These are phyloP conservation scores for Lithophane semibrunnea DNA, from an alignment of 2,888 invertebrate genomes.

Conservation along the genomic window DNA sequence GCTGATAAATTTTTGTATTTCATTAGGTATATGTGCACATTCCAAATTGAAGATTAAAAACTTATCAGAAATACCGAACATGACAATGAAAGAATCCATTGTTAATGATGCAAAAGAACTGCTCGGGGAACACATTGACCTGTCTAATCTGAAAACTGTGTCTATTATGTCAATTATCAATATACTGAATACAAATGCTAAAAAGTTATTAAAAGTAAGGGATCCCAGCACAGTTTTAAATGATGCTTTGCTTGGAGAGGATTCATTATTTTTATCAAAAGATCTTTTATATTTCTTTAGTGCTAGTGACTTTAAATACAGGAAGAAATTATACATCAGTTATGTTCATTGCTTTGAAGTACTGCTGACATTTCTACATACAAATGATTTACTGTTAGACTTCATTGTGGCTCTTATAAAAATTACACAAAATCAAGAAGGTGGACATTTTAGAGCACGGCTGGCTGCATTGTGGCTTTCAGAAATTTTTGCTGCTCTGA, in stretches of 20 bases:
- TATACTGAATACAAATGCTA: conserved; percentile 74
- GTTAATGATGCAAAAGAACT: conserved; percentile 81
- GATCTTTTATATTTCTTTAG: conserved; percentile 79
- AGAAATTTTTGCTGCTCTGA: conserved; percentile 84
- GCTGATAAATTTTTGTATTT: conserved; percentile 82
- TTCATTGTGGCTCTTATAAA: conserved; percentile 86
- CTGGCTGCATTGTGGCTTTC: conserved; percentile 90
- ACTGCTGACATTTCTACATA: conserved; percentile 88
- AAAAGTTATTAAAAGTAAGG: conserved; percentile 75
- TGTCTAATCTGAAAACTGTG: conserved; percentile 79
- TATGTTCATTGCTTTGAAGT: conserved; percentile 89
- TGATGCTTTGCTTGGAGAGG: conserved; percentile 78
- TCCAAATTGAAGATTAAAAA: conserved; percentile 81
- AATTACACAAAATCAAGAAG: conserved; percentile 78
- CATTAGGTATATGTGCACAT: conserved; percentile 83
- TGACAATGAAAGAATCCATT: conserved; percentile 79
- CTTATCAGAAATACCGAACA: conserved; percentile 81
- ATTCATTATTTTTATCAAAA: conserved; percentile 81
- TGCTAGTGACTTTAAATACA: conserved; percentile 70
- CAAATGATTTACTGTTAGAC: conserved; percentile 85
- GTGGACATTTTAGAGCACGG: conserved; percentile 74
- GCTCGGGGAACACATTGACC: conserved; percentile 76
- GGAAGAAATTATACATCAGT: conserved; percentile 70
- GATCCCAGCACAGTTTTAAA: conserved; percentile 71
- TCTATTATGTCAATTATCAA: conserved; percentile 77